Base-by-base conservation (phyloP, 1,140 invertebrate genomes). In the Harpegnathos saltator region DNA sequence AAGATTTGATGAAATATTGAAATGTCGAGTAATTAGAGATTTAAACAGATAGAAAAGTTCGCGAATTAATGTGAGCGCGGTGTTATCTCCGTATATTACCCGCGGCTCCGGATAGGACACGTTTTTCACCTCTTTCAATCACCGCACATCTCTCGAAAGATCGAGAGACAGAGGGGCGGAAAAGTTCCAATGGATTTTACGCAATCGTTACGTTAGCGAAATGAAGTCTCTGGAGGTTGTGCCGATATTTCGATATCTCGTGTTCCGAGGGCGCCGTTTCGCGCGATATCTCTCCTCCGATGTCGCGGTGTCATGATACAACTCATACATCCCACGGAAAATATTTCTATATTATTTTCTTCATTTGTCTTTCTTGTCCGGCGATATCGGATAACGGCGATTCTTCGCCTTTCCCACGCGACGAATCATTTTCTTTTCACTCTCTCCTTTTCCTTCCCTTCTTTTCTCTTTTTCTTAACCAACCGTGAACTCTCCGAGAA, bases 261-360 rank as follows among this genome's bases (percentile, higher is more conserved):
- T 72, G 85, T 85, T 44, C 38, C 68, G 71, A 48, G 68, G 66
- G 82, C 74, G 80, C 83, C 52, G 72, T 24, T 24, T n/a, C n/a
- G n/a, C 71, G 50, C 78, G 83, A 89, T 90, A 89, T 89, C 84
- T 84, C 82, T 73, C 75, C 58, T 19, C 54, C 85, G 84, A 91
- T 85, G 89, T 89, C 75, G 71, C 82, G 72, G 69, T 85, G 66
- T 82, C 33, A 68, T 86, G 83, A 82, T 85, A 71, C 56, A 63
- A 59, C 33, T 29, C 26, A 50, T 62, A 54, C 75, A 82, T 82
- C 56, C 1, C 1, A 15, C 4, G 24, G 15, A 69, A 80, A 80
- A 59, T 58, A 69, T 69, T 19, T 7, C 33, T 59, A 29, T 29
- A 33, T 63, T 77, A 66, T 44, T 80, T 80, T 22, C 19, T 56